Conservation (phyloP, 2,888 invertebrate genomes). For the Pharmacophagus antenor region DNA sequence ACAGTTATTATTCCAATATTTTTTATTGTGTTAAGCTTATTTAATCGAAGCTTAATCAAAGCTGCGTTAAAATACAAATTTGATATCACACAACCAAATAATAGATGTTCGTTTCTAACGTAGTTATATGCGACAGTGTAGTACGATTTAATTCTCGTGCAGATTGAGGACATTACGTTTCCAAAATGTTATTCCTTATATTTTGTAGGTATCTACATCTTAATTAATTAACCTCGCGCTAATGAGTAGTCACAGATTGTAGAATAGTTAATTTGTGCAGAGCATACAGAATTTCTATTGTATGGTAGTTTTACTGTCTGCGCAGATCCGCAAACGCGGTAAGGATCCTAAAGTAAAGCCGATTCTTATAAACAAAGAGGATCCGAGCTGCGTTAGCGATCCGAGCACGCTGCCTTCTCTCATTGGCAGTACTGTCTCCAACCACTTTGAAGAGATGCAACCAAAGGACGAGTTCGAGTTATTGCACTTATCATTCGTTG, state of each 20-base stretch:
- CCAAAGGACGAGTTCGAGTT: constrained; percentile 89
- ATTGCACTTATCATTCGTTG: constrained; percentile 65
- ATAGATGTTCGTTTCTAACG: too few relatives aligned
- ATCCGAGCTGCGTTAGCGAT: constrained; percentile 81
- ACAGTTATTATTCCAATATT: too few relatives aligned
- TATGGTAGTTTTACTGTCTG: constrained; percentile 40
- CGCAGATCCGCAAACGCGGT: constrained; percentile 84
- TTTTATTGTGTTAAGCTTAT: too few relatives aligned
- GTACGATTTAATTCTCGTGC: too few relatives aligned
- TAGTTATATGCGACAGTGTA: too few relatives aligned
- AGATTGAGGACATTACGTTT: too few relatives aligned
- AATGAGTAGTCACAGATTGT: neutral
- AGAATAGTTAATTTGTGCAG: neutral
- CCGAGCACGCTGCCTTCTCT: constrained; percentile 68
- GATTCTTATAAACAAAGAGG: constrained; percentile 88
- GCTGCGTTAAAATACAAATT: too few relatives aligned
- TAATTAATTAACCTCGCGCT: too few relatives aligned
- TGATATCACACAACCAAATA: too few relatives aligned
- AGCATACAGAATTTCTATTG: constrained; percentile 6
- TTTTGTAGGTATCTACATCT: too few relatives aligned
- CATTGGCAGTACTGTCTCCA: constrained; percentile 62
- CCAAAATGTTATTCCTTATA: too few relatives aligned
- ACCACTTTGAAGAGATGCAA: constrained; percentile 89
- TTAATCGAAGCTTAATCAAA: too few relatives aligned
- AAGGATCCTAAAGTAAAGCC: constrained; percentile 87